Evolutionary conservation across 2,113 vertebrate genomes (phyloP), one percentile per base, ranked within the genome.

Genomic region (Oreochromis spilurus): DNA sequence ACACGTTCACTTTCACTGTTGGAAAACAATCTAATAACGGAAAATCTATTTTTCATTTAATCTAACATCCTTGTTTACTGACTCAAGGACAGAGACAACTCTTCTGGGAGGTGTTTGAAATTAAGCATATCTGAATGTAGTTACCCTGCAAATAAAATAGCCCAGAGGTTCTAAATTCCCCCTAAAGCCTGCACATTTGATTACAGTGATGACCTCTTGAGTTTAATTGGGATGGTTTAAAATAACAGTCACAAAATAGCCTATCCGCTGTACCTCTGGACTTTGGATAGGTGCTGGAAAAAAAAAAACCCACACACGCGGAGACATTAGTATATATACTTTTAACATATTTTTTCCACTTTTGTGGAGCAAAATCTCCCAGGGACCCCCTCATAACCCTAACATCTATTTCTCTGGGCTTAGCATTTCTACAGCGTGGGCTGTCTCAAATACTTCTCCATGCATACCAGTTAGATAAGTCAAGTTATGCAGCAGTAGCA

Each of bases 41-140:
- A 79, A 82, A 85, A 78, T 84, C 5, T 10, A 62, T 84, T 77
- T 88, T 89, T 86, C 12, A 65, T 89, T 85, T 17, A 84, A 89
- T 89, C 45, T 16, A 55, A 83, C 67, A 43, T 90, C 72, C 77
- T 89, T 79, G 82, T 91, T 93, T 79, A 92, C 80, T 50, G 65
- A 89, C 48, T 87, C 43, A 83, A 87, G 81, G 80, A 54, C 55
- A 40, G 43, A 77, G 14, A 8, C 52, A 60, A 53, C 43, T 83
- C 82, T 43, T 84, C 75, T 40, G 81, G 79, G 86, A 85, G 21
- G 34, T 54, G 13, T 86, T 72, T 88, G 10, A 87, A 79, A 84
- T 81, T 3, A 21, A 82, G 54, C 77, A 14, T 38, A 83, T 86
- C 80, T 75, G 19, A 82, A 87, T 81, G 48, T n/a, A 16, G 77